A percentile compares a stretch with the other conserved stretches of the same genome.
Conservation (phyloP, 1,140 invertebrate species). For the Apis florea region DNA sequence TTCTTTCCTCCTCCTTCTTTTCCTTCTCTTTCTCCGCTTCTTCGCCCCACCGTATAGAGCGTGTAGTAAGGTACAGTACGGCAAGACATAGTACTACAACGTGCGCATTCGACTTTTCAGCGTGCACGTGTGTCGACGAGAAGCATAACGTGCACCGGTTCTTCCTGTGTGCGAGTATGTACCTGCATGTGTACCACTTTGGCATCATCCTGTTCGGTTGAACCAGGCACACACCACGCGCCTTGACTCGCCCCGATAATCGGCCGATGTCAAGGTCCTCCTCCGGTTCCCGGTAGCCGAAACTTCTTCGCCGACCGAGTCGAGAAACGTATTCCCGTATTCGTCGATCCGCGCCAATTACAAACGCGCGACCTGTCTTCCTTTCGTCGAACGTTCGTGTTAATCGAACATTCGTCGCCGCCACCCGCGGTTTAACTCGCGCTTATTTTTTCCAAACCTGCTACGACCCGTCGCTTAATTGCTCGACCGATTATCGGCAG, state of each 20-base stretch:
- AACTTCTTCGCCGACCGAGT: not conserved
- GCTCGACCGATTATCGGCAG: not conserved
- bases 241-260: slow-evolving; percentile 27
- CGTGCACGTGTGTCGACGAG: slow-evolving; percentile 40
- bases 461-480: not conserved
- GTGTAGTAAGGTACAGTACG: slow-evolving; percentile 43
- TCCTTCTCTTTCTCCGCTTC: not conserved
- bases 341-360: slow-evolving; percentile 19
- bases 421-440: slow-evolving; percentile 11
- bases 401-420: not conserved
- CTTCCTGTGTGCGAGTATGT: slow-evolving; percentile 9
- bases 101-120: slow-evolving; percentile 45
- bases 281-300: slow-evolving; percentile 18
- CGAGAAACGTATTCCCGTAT: slow-evolving; percentile 9
- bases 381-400: slow-evolving; percentile 17
- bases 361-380: slow-evolving; percentile 5
- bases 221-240: not conserved
- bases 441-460: not conserved
- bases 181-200: slow-evolving; percentile 42
- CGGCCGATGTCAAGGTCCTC: slow-evolving; percentile 53
- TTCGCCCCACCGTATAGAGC: slow-evolving; percentile 9
- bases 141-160: slow-evolving; percentile 40
- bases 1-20: slow-evolving; percentile 34
- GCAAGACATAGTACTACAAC: slow-evolving; percentile 40
- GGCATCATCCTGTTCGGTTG: slow-evolving; percentile 29